phyloP scores from a whole-genome alignment of 2,888 invertebrate species.

The Strigamia maritima region DNA sequence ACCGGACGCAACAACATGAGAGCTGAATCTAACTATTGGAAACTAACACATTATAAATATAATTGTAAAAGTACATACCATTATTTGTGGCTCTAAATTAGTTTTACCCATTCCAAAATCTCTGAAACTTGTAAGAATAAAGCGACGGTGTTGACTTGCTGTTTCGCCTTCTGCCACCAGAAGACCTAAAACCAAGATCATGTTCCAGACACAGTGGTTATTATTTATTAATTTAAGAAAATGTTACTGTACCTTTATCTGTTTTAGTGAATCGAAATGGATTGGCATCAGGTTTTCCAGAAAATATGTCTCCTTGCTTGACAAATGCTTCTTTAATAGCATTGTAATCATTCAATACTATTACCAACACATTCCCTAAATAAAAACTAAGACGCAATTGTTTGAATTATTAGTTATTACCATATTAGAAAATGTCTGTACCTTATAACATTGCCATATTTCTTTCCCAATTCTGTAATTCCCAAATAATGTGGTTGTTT shows the following conservation, averaged over 20 bases:
- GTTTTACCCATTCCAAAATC: too few relatives aligned
- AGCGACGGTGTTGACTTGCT: not conserved
- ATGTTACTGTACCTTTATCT: too few relatives aligned
- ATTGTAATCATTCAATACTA: not conserved
- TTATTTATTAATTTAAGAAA: too few relatives aligned
- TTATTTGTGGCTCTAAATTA: not conserved
- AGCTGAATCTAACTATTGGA: too few relatives aligned
- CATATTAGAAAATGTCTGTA: not conserved
- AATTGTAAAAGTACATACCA: too few relatives aligned
- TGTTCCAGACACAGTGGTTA: too few relatives aligned
- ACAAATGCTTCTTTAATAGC: not conserved
- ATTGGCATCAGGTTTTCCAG: too few relatives aligned
- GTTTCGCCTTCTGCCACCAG: not conserved
- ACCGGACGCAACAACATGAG: too few relatives aligned
- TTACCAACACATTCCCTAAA: not conserved
- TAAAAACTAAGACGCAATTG: too few relatives aligned
- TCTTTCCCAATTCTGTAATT: not conserved
- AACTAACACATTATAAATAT: too few relatives aligned
- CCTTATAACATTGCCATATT: not conserved
- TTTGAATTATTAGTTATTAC: not conserved
- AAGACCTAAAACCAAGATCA: too few relatives aligned
- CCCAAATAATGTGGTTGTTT: not conserved
- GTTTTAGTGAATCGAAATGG: too few relatives aligned
- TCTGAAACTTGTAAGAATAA: not conserved
- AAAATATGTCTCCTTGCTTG: not conserved